Evolutionary conservation across 2,888 invertebrate genomes (phyloP), one percentile per base, ranked within the genome.

Genomic region (Pseudoips prasinana): DNA sequence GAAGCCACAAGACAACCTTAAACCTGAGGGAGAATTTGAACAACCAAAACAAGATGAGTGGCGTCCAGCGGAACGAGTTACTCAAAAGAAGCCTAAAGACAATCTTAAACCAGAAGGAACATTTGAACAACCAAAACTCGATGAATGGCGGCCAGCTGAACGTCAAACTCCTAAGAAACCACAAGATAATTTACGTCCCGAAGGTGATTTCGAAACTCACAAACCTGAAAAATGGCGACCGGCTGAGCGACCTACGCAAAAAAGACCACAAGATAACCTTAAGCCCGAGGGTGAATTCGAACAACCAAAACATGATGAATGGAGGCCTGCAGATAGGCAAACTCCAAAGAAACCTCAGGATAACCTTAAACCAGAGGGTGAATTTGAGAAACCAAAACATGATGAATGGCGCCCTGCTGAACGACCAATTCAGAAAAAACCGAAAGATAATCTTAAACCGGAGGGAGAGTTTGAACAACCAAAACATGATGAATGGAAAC

Each of bases 81-180:
- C 47, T 7, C 81, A 67, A 22, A 82, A 66, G 5, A 86, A 73
- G 42, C 89, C 84, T 7, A 19, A 45, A 30, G 46, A 55, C 29
- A 93, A 92, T 64, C 66, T 92, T 0, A 79, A 72, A 33, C 87
- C 91, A 0, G 93, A 92, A 63, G 92, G 92, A 2, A 90, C 91
- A 2, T 91, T 92, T 41, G 85, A 89, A 32, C 66, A 71, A 43
- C 74, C 76, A 0, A 70, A 73, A 38, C 70, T 71, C 8, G 70
- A 78, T 1, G 64, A 77, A 40, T 79, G 82, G 64, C 67, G 67
- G 38, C 83, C 83, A 11, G 82, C 76, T 7, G 89, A 87, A 48
- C 64, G 90, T 20, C 85, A 82, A 1, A 59, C 59, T 7, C 84
- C 67, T 31, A 80, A 65, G 4, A 77, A 70, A 47, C 90, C 82